Percentiles rank a stretch among this genome's conserved stretches.
These are phyloP conservation scores for Ataeniobius toweri DNA, from an alignment of 2,797 vertebrate species.

Conservation along the genomic window DNA sequence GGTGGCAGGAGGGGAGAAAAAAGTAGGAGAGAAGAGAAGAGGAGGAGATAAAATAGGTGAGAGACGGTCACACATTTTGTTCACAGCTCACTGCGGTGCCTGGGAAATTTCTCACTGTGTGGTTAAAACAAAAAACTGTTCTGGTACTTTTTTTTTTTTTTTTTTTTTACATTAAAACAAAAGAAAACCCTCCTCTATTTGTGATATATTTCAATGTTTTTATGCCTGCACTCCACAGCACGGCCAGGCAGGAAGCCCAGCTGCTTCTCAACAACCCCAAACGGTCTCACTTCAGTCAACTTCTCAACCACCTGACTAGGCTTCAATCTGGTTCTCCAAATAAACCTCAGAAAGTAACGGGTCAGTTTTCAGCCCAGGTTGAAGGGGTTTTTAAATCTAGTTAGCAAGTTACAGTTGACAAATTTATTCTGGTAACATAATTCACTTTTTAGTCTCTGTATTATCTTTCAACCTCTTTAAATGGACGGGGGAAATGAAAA, in stretches of 20 bases:
- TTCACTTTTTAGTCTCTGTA: not conserved
- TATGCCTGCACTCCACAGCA: not conserved
- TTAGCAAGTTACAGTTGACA: not conserved
- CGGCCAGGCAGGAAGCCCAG: conserved; percentile 14
- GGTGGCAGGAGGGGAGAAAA: conserved; percentile 45
- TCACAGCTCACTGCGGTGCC: conserved; percentile 53
- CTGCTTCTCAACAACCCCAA: conserved; percentile 31
- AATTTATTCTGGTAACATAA: not conserved
- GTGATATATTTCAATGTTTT: conserved; percentile 1
- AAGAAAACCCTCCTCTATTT: conserved; percentile 2
- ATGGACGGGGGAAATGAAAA: not conserved
- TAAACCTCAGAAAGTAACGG: conserved; percentile 31
- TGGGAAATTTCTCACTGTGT: conserved; percentile 26
- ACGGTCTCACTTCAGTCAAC: conserved; percentile 36
- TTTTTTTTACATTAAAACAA: not conserved
- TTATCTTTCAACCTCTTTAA: not conserved
- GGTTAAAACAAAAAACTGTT: conserved; percentile 32
- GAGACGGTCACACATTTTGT: conserved; percentile 71
- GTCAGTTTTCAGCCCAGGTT: not conserved
- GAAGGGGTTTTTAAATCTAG: too few species aligned
- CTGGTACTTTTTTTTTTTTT: not conserved
- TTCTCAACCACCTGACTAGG: conserved; percentile 48
- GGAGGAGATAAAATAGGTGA: conserved; percentile 59
- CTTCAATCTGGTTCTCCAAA: conserved; percentile 37
- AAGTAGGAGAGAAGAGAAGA: conserved; percentile 27